These are phyloP conservation scores for Metopolophium dirhodum DNA, from an alignment of 1,140 invertebrate species.

Conservation along the genomic window DNA sequence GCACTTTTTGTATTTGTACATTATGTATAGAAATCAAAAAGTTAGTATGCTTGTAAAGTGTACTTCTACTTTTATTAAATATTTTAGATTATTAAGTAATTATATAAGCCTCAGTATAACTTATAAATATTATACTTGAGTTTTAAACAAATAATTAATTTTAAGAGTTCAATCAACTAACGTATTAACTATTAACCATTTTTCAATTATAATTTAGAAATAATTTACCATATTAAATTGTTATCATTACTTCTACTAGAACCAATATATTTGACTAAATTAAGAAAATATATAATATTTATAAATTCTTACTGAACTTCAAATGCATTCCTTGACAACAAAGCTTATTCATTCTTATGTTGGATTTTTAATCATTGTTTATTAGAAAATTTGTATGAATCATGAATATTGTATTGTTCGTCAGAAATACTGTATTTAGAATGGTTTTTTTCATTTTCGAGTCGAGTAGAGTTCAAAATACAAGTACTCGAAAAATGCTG, in stretches of 20 bases:
- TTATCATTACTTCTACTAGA: background rate
- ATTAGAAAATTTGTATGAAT: background rate
- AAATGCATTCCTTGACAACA: background rate
- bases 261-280: background rate
- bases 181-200: background rate
- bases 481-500: too few relatives aligned
- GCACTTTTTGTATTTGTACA: background rate
- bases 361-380: background rate
- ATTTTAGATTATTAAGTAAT: background rate
- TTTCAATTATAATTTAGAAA: background rate
- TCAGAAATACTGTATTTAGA: background rate
- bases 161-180: background rate
- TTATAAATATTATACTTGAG: background rate
- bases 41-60: background rate
- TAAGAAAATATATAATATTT: background rate
- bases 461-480: too few relatives aligned
- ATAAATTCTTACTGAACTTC: background rate
- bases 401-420: background rate
- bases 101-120: background rate
- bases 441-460: background rate
- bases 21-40: background rate
- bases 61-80: background rate
- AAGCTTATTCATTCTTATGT: background rate
- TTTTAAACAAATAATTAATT: background rate
- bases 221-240: background rate